Base-by-base conservation (phyloP, 2,113 vertebrate genomes). In the Phrynocephalus versicolor region DNA sequence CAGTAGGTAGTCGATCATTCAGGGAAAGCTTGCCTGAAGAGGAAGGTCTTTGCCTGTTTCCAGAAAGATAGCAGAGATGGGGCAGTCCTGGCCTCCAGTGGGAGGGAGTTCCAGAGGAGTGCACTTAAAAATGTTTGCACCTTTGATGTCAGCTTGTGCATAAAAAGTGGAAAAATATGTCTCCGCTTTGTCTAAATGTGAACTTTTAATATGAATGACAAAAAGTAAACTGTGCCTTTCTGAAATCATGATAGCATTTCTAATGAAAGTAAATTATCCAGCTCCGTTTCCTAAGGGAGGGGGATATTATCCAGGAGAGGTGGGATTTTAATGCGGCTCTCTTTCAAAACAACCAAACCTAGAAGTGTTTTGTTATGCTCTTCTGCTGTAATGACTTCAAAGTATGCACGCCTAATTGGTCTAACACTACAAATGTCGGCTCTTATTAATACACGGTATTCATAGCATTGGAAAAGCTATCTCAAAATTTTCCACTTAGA, bases 401-500 rank as follows among this genome's bases (percentile, higher is more conserved):
- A 75, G 82, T 58, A 75, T 75, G 72, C 58, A 83, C 25, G 58
- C 37, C 35, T 83, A 64, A 83, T 83, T 83, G 39, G 82, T 83
- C 71, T 83, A 83, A 64, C 74, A 21, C 82, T 74, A 83, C 82
- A 83, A 83, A 74, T 83, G 82, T 74, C 71, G 62, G 27, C 71
- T 83, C 57, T 83, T 25, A 83, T 83, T 83, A 64, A 64, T 83
- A 74, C 71, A 41, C 57, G 62, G 81, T 27, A 83, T 74, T 83
- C 82, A 74, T 37, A n/a, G 35, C 58, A 37, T 37, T 45, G 69
- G 2, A 60, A 83, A 27, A 8, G 37, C 6, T 72, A 45, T 41
- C 57, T 74, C 60, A 83, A 83, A 83, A 83, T 39, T 83, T 83
- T 83, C 82, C 82, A 83, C 60, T 83, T 83, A 33, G 16, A 37